Percentiles rank a stretch among this genome's conserved stretches.
phyloP scores from a whole-genome alignment of 1,140 invertebrate genomes.

The Eriosoma lanigerum region DNA sequence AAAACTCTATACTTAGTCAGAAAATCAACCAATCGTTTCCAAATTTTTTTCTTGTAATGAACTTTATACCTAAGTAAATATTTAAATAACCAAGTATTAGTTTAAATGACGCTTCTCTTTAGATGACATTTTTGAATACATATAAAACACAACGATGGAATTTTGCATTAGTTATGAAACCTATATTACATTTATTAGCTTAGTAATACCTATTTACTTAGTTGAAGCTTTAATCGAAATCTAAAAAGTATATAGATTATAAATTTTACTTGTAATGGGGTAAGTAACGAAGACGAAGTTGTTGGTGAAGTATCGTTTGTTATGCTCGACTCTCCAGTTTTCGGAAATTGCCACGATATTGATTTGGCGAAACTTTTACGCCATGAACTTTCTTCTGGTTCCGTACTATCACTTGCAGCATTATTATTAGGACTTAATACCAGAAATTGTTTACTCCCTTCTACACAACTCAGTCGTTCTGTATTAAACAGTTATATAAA shows the following conservation, averaged over 20 bases:
- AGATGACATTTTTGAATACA: too few relatives aligned
- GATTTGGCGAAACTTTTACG: slow-evolving; percentile 47
- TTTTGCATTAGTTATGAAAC: too few relatives aligned
- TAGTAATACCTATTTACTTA: too few relatives aligned
- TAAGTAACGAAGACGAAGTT: slow-evolving; percentile 44
- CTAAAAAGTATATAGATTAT: not conserved
- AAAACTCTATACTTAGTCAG: too few relatives aligned
- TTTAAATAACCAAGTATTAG: too few relatives aligned
- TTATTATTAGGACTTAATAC: slow-evolving; percentile 33
- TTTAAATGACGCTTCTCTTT: too few relatives aligned
- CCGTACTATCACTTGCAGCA: not conserved
- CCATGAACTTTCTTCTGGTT: slow-evolving; percentile 47
- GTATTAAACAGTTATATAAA: not conserved
- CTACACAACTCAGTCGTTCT: slow-evolving; percentile 46
- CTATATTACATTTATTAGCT: too few relatives aligned
- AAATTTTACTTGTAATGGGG: slow-evolving; percentile 33
- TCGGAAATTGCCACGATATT: slow-evolving; percentile 48
- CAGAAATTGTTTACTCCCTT: slow-evolving; percentile 44
- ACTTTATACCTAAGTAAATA: too few relatives aligned
- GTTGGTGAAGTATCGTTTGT: slow-evolving; percentile 45
- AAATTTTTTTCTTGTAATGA: too few relatives aligned
- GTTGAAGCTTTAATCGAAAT: too few relatives aligned
- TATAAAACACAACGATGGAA: too few relatives aligned
- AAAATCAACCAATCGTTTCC: too few relatives aligned
- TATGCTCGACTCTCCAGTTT: slow-evolving; percentile 28